Base-by-base conservation (phyloP, 2,888 invertebrate genomes). In the Phlogophora meticulosa region DNA sequence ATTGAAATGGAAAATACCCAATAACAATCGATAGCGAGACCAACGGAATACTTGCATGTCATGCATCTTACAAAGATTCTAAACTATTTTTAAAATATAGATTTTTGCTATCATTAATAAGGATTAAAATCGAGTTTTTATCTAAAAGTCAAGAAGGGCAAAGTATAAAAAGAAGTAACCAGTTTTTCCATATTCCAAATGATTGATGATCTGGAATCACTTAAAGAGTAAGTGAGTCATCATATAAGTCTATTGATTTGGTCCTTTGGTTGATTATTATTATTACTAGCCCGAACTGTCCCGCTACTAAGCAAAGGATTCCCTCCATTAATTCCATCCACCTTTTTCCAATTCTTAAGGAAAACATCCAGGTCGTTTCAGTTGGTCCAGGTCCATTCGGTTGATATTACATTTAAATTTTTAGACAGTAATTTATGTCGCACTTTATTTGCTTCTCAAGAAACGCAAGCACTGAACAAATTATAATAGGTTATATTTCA, bases 121-220 rank as follows among this genome's bases (percentile, higher is more conserved):
- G 20, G 36, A 71, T 52, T 64, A 38, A 53, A 24, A 60, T 61
- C 22, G 1, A 55, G 24, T 51, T 34, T n/a, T 15, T 38, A 15
- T 66, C 51, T 56, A 32, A 5, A 66, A 58, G 76, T 61, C 64
- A 70, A 61, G 61, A 55, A 61, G 45, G 55, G 40, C 45, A 53
- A 70, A 64, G n/a, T 34, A 52, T 10, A 61, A 59, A 61, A 64
- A 67, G 11, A 49, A 38, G 7, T 45, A 15, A 13, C 3, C 11
- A 15, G 17, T 38, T 38, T 45, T 49, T 40, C 4, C 51, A 49
- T 64, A 24, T 7, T 49, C 7, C 3, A 13, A 52, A 55, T 71
- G 48, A 71, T 75, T 52, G 17, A 71, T 71, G 40, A 36, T 51
- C 28, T 52, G 20, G 15, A 17, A 60, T 42, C 24, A 48, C n/a